Evolutionary conservation across 2,797 vertebrate species (phyloP), one percentile per base, ranked within the genome.

Genomic region (Cuculus canorus): DNA sequence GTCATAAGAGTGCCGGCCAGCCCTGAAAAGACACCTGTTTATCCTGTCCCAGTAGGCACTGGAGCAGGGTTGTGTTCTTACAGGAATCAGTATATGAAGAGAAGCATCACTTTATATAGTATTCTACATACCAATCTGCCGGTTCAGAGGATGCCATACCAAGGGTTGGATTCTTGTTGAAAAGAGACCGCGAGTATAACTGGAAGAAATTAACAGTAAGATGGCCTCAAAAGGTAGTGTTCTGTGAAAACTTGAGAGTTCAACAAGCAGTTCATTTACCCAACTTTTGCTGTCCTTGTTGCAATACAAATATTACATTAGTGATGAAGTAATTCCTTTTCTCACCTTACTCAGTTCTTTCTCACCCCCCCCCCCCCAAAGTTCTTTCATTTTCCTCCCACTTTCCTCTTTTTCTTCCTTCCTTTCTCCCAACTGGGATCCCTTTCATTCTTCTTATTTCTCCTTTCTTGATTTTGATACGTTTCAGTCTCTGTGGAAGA

Each of bases 1-100:
- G 10, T 22, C 17, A 2, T 14, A 45, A 60, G 57, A 61, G n/a
- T 63, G 47, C n/a, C 57, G 56, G 28, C 28, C 41, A 66, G 2
- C 14, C 28, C 28, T 32, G 14, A 47, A 50, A 30, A 50, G 1
- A 47, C 1, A 0, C 8, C 15, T 12, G 7, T 43, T 50, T 71
- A 63, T 63, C 57, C 35, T 15, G 12, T 9, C 37, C 23, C 1
- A 2, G 45, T 5, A 37, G n/a, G 23, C 27, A 33, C 0, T n/a
- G 17, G 21, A 54, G 21, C 4, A 16, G 12, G 13, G 4, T 5
- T 76, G 17, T 8, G 14, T 54, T 86, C 45, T 77, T 78, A 41
- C 22, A 69, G 76, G 13, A 66, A 23, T 41, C 30, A 24, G 15
- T 13, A 13, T 7, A 21, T 8, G 19, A 73, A 80, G 10, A 61